phyloP scores from a whole-genome alignment of 2,113 vertebrate species.

The Lophotis ruficrista region DNA sequence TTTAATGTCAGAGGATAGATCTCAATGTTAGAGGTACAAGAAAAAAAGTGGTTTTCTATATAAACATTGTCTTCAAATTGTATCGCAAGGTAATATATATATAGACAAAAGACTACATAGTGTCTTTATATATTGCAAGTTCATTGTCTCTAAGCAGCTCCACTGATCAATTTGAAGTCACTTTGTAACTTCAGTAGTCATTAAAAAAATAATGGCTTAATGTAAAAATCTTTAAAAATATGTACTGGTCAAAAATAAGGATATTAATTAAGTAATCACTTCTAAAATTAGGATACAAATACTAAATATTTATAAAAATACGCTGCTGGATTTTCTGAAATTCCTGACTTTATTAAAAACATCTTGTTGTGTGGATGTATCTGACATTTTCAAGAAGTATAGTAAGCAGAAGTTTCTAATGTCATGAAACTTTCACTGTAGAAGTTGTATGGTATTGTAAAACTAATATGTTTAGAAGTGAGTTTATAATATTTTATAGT shows the following conservation, averaged over 20 bases:
- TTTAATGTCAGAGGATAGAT: neutral
- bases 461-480: neutral
- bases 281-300: neutral
- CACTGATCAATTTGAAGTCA: neutral
- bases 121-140: neutral
- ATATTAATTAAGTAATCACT: neutral
- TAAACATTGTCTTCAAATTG: neutral
- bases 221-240: neutral
- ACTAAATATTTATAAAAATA: neutral
- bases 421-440: neutral
- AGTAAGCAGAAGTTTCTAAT: neutral
- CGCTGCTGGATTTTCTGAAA: neutral
- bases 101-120: neutral
- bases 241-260: neutral
- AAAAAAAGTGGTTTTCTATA: neutral
- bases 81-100: neutral
- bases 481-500: neutral
- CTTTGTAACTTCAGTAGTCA: neutral
- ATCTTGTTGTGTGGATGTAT: neutral
- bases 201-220: neutral
- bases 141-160: neutral
- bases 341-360: neutral
- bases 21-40: neutral
- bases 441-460: neutral
- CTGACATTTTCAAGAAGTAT: neutral